Evolutionary conservation across 2,888 invertebrate species (phyloP), one percentile per base, ranked within the genome.

Genomic region (Lochmaea capreae): DNA sequence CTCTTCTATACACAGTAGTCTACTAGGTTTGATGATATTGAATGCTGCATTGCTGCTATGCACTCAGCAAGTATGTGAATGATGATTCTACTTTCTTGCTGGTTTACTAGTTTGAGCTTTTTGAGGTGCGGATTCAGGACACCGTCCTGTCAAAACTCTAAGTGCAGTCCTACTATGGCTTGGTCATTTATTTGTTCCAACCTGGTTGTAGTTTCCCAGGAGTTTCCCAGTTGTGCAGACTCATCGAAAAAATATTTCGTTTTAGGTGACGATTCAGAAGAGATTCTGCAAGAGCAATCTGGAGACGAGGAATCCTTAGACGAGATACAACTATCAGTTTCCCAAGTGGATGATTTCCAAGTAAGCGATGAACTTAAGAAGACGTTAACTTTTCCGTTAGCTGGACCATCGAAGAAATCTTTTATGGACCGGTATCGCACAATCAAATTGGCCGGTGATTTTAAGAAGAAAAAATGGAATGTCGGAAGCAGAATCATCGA

Each of bases 381-480:
- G 67, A 81, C 77, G 1, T 78, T 81, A 80, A 83, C 82, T 0
- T 80, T 83, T 68, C 83, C 83, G 0, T 67, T 81, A 54, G 78
- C 78, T 5, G 75, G 76, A 12, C 74, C 78, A 6, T 78, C 82
- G 0, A 79, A 74, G n/a, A 78, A 77, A 26, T 76, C 77, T 6
- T 74, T 81, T 18, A 77, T 76, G 22, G 78, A 78, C 0, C 73
- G 78, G 52, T 80, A 79, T 68, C 76, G 80, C 26, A 82, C 82
- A 0, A 39, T 81, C 12, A 82, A 81, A 61, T 72, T 79, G 16
- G 71, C 79, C 9, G 74, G 77, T 1, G 76, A 69, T 14, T 74
- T 79, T 39, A 76, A 79, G n/a, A 80, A 79, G 79, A 84, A 83
- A 18, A 84, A 83, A 63, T 84, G 82, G 83, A 80, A 80, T 72